These are phyloP conservation scores for Gymnorhina tibicen DNA, from an alignment of 2,113 vertebrate species.

Conservation along the genomic window DNA sequence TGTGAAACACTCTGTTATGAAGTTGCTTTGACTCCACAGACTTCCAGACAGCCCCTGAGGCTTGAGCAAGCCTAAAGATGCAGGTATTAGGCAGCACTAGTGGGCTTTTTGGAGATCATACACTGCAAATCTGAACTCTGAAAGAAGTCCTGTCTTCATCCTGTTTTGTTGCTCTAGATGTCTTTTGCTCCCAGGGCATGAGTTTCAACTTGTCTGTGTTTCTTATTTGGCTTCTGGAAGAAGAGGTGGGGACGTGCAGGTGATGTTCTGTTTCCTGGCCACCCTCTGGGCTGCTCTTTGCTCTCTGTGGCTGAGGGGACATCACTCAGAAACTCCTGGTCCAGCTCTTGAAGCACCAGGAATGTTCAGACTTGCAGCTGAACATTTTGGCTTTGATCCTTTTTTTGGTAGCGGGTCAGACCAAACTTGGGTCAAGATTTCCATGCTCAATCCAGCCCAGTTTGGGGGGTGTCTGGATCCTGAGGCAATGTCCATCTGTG, in stretches of 20 bases:
- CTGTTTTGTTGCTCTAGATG: background rate
- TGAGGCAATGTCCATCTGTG: background rate
- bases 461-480: background rate
- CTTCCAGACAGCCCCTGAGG: background rate
- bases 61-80: background rate
- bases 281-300: background rate
- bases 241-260: background rate
- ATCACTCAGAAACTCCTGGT: background rate
- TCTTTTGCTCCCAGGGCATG: background rate
- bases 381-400: background rate
- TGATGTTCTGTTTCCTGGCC: background rate
- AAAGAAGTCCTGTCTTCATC: background rate
- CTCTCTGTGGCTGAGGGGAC: fast-evolving
- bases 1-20: background rate
- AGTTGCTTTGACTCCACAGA: background rate
- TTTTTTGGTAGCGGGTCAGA: background rate
- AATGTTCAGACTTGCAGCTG: background rate
- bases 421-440: background rate
- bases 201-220: background rate
- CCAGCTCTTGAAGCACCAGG: background rate
- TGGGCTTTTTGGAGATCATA: background rate
- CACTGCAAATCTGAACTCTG: background rate
- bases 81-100: background rate
- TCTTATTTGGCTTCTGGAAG: background rate
- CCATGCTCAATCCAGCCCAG: background rate